Evolutionary conservation across 1,140 invertebrate species (phyloP).

Genomic region (Nautilus pompilius): DNA sequence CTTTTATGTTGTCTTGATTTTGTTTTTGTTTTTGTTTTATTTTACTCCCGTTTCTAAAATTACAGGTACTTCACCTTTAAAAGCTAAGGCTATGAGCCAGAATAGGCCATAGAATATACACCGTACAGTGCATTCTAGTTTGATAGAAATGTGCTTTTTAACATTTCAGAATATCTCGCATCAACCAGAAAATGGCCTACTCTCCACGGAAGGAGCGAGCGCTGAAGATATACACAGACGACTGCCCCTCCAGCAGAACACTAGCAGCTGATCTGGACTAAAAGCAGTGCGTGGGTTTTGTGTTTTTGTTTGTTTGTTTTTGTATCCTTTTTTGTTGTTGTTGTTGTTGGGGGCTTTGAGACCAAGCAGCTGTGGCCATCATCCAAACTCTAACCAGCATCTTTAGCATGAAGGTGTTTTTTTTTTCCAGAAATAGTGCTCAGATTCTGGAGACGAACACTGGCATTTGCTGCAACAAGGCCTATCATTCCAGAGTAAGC

Average conservation of each 20-base stretch:
- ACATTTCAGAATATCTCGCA: constrained; percentile 39
- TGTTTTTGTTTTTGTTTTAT: too few relatives aligned
- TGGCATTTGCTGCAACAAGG: too few relatives aligned
- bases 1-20: too few relatives aligned
- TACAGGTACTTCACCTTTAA: too few relatives aligned
- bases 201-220: constrained; percentile 67
- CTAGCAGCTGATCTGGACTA: constrained; percentile 24
- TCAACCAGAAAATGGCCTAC: constrained; percentile 37
- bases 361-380: not conserved
- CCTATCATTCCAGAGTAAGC: too few relatives aligned
- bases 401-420: not conserved
- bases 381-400: not conserved
- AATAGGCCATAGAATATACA: too few relatives aligned
- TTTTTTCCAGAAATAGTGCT: not conserved
- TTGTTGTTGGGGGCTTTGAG: too few relatives aligned
- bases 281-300: not conserved
- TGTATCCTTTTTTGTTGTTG: too few relatives aligned
- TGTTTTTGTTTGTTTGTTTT: not conserved
- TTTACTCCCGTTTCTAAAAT: too few relatives aligned
- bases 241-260: constrained; percentile 14
- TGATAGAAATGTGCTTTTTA: constrained; percentile 9
- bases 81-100: too few relatives aligned
- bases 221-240: constrained; percentile 72
- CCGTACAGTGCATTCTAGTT: too few relatives aligned
- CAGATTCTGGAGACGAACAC: too few relatives aligned